Evolutionary conservation across 53 echinoderm and acorn worm genomes (phyloP), one percentile per base, ranked within the genome.

Genomic region (Henricia sp.): DNA sequence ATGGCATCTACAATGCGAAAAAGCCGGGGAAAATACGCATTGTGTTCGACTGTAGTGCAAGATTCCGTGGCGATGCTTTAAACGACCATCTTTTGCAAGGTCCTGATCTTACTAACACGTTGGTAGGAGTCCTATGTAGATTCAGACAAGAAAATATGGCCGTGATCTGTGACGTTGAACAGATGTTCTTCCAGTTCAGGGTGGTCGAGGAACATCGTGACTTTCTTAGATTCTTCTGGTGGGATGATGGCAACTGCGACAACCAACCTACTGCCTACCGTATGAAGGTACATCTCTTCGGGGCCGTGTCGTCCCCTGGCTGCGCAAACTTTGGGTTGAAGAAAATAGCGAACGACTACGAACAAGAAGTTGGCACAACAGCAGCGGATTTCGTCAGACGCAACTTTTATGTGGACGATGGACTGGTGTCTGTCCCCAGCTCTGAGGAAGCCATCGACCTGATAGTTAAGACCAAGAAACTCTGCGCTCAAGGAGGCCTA

Each of bases 1-100:
- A 93, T 37, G 89, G 89, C 2, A 78, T 93, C 23, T 68, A 70
- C 41, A 75, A 89, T 52, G 83, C 89, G 0, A 86, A 84, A 70
- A 83, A 83, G 54, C 68, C 83, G 17, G 68, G 30, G 16, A 83
- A 66, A 51, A 83, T 83, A 37, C 67, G 83, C 16, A 20, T 83
- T 3, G 83, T 68, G 20, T 83, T 83, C 38, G 83, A 83, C 54
- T 69, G 93, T 64, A 87, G 89, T 52, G 93, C 93, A 30, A 44
- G 63, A 36, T 87, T 43, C 64, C 57, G 30, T 59, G 76, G 76
- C 17, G 62, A 60, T 4, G 86, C 89, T 14, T 48, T 93, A 24
- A 93, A 93, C 58, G 60, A 44, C 38, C 82, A 92, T 25, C 50
- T 91, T 17, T 46, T 91, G 4, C 60, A 89, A 38, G 92, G 92